Percentiles rank a stretch among this genome's conserved stretches.
Evolutionary conservation across 64 coral and sea anemone genomes (phyloP).

Genomic region (Montipora cactus): DNA sequence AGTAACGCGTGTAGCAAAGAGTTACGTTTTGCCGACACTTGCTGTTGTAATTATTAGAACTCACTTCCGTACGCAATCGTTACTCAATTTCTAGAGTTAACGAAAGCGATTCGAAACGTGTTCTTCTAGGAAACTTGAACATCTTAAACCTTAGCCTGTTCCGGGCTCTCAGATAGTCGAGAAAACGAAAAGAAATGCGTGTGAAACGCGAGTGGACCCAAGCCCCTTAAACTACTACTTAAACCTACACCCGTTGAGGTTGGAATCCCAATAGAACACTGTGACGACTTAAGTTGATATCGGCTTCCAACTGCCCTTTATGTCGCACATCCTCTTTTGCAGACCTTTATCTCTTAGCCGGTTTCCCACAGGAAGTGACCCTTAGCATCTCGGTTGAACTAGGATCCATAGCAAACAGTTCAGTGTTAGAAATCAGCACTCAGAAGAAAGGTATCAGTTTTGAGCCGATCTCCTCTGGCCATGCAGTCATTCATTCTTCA

Average conservation of each 20-base stretch:
- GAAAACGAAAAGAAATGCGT: not conserved
- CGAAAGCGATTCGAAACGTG: no score
- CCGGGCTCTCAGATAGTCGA: no score
- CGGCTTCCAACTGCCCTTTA: not conserved
- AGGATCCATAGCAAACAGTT: conserved; percentile 83
- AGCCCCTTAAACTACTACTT: no score
- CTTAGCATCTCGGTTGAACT: conserved; percentile 84
- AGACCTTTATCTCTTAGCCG: conserved; percentile 82
- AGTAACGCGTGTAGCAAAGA: no score
- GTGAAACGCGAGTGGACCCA: not conserved
- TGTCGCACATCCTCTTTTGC: not conserved
- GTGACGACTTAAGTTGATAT: not conserved
- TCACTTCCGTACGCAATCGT: no score
- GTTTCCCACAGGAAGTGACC: conserved; percentile 76
- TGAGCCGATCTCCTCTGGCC: conserved; percentile 36
- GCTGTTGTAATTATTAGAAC: no score
- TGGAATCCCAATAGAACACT: not conserved
- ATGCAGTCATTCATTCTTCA: conserved; percentile 61
- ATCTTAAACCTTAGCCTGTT: no score
- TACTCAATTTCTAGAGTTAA: no score
- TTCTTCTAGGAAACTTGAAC: no score
- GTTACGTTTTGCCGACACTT: no score
- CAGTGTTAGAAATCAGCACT: conserved; percentile 85
- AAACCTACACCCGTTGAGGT: no score
- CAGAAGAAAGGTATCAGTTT: conserved; percentile 67